Conservation (phyloP, 2,113 vertebrate species). For the Tetrao urogallus region DNA sequence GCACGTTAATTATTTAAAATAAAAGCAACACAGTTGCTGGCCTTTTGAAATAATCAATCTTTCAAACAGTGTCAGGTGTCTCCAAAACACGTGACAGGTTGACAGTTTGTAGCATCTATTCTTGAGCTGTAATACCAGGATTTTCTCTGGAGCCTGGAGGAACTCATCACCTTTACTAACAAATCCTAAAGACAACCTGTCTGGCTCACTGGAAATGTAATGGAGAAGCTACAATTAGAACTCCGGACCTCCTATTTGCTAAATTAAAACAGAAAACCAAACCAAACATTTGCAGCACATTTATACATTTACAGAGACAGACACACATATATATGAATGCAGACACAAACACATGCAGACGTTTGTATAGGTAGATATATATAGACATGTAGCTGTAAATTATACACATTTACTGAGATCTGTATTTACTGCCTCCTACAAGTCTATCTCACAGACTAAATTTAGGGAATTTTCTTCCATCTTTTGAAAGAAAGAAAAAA, state of each 20-base stretch:
- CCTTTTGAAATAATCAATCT: slow-evolving; percentile 29
- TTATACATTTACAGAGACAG: neutral
- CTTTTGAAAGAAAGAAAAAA: neutral
- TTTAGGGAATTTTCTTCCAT: slow-evolving; percentile 1
- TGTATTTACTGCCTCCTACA: slow-evolving; percentile 42
- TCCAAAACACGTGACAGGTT: slow-evolving; percentile 1
- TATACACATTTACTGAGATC: neutral
- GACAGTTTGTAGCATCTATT: neutral
- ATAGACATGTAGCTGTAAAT: slow-evolving; percentile 18
- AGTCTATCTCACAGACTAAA: slow-evolving; percentile 12
- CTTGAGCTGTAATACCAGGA: neutral
- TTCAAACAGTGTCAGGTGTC: slow-evolving; percentile 28
- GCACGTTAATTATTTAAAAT: slow-evolving; percentile 35
- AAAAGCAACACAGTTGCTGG: neutral
- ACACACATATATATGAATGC: neutral
- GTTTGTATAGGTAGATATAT: neutral
- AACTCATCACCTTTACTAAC: slow-evolving; percentile 38
- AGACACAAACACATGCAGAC: neutral
- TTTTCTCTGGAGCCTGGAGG: slow-evolving; percentile 22
- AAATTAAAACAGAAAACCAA: slow-evolving; percentile 40
- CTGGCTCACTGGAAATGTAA: slow-evolving; percentile 29
- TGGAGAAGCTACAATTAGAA: slow-evolving; percentile 11
- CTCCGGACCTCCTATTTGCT: neutral
- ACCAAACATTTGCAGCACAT: neutral
- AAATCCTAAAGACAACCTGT: slow-evolving; percentile 52